phyloP scores from a whole-genome alignment of 2,888 invertebrate species.

The Scaptomyza caliginosa region DNA sequence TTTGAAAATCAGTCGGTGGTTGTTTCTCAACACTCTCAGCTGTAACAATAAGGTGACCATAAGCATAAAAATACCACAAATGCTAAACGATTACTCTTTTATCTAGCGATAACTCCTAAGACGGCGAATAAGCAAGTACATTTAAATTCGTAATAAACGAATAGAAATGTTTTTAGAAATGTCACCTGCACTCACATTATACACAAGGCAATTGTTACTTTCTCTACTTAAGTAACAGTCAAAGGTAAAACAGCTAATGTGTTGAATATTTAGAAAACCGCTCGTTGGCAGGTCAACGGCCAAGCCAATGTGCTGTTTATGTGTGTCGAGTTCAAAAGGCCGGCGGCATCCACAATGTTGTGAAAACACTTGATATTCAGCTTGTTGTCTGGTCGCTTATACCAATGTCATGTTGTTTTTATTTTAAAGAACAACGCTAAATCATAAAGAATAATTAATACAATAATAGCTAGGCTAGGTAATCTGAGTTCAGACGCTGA shows the following conservation, averaged over 20 bases:
- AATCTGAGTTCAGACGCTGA: conserved; percentile 8
- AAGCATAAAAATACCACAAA: conserved; percentile 13
- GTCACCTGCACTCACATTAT: neutral
- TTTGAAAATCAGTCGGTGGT: neutral
- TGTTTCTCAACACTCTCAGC: conserved; percentile 48
- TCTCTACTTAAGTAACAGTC: conserved; percentile 18
- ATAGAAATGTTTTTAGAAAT: neutral
- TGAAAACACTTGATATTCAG: conserved; percentile 31
- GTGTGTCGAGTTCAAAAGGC: conserved; percentile 55
- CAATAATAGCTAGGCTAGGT: neutral
- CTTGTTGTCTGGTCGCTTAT: conserved; percentile 36
- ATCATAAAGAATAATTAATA: neutral
- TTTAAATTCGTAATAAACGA: conserved; percentile 3
- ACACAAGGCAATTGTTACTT: conserved; percentile 1
- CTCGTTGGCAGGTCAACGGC: conserved; percentile 30
- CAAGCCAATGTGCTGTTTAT: conserved; percentile 32
- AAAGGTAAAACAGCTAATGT: conserved; percentile 20
- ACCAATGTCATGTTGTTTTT: conserved; percentile 49
- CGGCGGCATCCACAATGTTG: conserved; percentile 38
- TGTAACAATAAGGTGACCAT: conserved; percentile 11
- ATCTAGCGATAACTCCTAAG: conserved; percentile 3
- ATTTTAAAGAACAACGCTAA: conserved; percentile 29
- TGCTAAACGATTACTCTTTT: neutral
- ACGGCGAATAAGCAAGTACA: neutral
- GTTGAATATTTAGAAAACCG: conserved; percentile 21